Percentiles rank a stretch among this genome's conserved stretches.
Evolutionary conservation across 2,797 vertebrate genomes (phyloP).

Genomic region (Percopsis omiscomaycus): DNA sequence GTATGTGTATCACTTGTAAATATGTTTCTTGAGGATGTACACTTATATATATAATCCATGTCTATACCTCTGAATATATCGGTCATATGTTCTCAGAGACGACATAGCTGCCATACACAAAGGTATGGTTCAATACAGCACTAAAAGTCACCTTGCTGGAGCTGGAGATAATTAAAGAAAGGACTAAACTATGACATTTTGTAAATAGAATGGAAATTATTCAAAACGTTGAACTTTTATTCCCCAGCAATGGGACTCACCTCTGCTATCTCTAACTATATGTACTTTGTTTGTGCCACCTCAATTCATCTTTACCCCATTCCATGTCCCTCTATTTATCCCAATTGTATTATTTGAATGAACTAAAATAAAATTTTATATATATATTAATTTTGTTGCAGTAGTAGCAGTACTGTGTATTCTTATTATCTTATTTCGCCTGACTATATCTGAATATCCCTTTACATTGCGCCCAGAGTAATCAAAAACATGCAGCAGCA

Average conservation of each 20-base stretch:
- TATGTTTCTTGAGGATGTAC: slow-evolving; percentile 56
- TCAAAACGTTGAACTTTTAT: slow-evolving; percentile 45
- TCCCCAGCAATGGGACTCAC: slow-evolving; percentile 50
- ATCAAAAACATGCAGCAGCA: too few relatives aligned
- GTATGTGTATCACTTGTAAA: slow-evolving; percentile 71
- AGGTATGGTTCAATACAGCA: slow-evolving; percentile 64
- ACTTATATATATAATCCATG: slow-evolving; percentile 64
- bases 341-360: slow-evolving; percentile 51
- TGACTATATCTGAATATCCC: not conserved
- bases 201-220: slow-evolving; percentile 67
- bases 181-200: slow-evolving; percentile 66
- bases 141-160: slow-evolving; percentile 66
- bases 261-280: slow-evolving; percentile 29
- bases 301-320: slow-evolving; percentile 53
- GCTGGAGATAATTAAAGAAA: slow-evolving; percentile 73
- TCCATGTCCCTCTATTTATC: slow-evolving; percentile 58
- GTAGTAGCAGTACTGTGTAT: slow-evolving; percentile 28
- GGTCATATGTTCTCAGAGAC: slow-evolving; percentile 67
- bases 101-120: slow-evolving; percentile 56
- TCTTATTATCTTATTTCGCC: slow-evolving; percentile 23
- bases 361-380: slow-evolving; percentile 74
- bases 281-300: slow-evolving; percentile 61
- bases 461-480: not conserved
- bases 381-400: slow-evolving; percentile 25
- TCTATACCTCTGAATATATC: slow-evolving; percentile 74